A percentile compares a stretch with the other conserved stretches of the same genome.
phyloP scores from a whole-genome alignment of 2,888 invertebrate species.

The Flexamia atlantica region DNA sequence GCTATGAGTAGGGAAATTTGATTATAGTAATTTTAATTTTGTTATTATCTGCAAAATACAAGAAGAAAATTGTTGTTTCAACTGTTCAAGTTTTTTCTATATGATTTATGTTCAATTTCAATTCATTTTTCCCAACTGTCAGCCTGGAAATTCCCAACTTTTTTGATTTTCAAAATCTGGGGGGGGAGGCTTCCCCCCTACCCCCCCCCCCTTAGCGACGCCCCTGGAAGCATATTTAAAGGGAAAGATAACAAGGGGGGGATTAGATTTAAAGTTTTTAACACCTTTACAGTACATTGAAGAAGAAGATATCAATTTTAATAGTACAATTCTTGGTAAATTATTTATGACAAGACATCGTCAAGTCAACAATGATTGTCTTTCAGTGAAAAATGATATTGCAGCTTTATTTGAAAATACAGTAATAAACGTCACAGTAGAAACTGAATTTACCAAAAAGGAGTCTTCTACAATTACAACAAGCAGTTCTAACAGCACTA shows the following conservation, averaged over 20 bases:
- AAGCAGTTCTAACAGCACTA: background rate
- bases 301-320: background rate
- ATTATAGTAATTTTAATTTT: too few relatives aligned
- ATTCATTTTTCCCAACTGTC: too few relatives aligned
- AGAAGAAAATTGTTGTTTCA: too few relatives aligned
- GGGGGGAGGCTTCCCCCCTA: too few relatives aligned
- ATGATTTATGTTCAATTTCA: too few relatives aligned
- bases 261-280: background rate
- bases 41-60: too few relatives aligned
- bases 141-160: too few relatives aligned
- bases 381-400: background rate
- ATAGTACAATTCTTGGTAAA: background rate
- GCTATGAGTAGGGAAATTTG: too few relatives aligned
- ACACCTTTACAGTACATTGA: background rate
- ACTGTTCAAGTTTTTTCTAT: too few relatives aligned
- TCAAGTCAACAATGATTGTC: background rate
- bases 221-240: background rate
- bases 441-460: background rate
- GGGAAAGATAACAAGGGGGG: background rate
- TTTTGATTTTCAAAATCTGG: too few relatives aligned
- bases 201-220: too few relatives aligned
- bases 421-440: background rate
- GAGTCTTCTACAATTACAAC: background rate
- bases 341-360: background rate
- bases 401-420: background rate